These are phyloP conservation scores for Porites cylindrica DNA, from an alignment of 92 coral and sea anemone species.

Conservation along the genomic window DNA sequence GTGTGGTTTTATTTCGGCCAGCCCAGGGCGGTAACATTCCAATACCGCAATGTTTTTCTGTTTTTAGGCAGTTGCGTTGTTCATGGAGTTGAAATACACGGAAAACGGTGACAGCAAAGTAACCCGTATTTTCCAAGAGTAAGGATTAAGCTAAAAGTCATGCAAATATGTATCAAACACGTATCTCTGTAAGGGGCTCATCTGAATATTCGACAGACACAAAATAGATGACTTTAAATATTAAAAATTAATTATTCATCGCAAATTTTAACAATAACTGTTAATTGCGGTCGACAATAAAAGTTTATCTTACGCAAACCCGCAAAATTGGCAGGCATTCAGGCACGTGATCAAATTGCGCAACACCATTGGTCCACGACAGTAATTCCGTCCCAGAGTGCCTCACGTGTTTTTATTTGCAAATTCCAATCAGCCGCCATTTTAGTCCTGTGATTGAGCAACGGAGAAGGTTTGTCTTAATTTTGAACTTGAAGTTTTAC, in stretches of 20 bases:
- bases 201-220: neutral
- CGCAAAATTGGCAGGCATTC: neutral
- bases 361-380: slow-evolving; percentile 49
- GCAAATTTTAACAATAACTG: neutral
- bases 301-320: slow-evolving; percentile 8
- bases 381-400: slow-evolving; percentile 75
- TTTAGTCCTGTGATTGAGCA: slow-evolving; percentile 94
- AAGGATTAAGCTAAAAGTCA: too few species aligned
- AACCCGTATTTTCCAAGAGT: too few species aligned
- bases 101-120: too few species aligned
- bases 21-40: too few species aligned
- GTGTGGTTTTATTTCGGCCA: too few species aligned
- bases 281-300: neutral
- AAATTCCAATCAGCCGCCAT: slow-evolving; percentile 87
- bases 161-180: too few species aligned
- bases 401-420: slow-evolving; percentile 70
- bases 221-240: neutral
- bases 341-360: slow-evolving; percentile 27
- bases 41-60: too few species aligned
- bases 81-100: too few species aligned
- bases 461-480: slow-evolving; percentile 74
- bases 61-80: too few species aligned
- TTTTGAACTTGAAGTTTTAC: slow-evolving; percentile 62
- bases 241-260: neutral
- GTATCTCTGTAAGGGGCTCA: too few species aligned